Evolutionary conservation across 1,140 invertebrate genomes (phyloP).

Genomic region (Pectinophora gossypiella): DNA sequence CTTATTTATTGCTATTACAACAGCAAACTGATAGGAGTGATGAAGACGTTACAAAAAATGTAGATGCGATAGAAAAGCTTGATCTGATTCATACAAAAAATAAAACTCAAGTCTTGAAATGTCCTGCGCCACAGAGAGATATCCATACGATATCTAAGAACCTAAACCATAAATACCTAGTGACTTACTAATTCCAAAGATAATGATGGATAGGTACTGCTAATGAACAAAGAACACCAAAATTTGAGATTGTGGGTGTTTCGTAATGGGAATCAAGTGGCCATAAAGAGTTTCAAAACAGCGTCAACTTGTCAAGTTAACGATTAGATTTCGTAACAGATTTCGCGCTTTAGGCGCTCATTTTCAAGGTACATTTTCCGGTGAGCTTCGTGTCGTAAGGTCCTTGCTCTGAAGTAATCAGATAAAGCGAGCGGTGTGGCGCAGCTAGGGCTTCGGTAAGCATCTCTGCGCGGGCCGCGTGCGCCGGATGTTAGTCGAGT

Average conservation of each 20-base stretch:
- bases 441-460: conserved; percentile 23
- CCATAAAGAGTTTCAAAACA: not conserved
- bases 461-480: conserved; percentile 36
- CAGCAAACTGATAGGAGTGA: no score
- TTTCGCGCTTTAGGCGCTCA: conserved; percentile 41
- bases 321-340: conserved; percentile 34
- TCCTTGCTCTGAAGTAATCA: conserved; percentile 70
- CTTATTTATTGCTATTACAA: no score
- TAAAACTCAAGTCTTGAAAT: no score
- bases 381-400: conserved; percentile 63
- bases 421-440: conserved; percentile 31
- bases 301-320: not conserved
- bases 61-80: no score
- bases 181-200: no score
- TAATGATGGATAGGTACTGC: no score
- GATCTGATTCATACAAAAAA: no score
- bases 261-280: not conserved
- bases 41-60: no score
- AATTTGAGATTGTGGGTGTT: not conserved
- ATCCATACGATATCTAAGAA: no score
- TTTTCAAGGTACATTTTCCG: conserved; percentile 68
- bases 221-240: no score
- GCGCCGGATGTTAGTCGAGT: conserved; percentile 52
- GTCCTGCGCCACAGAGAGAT: no score
- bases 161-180: no score